Percentiles rank a stretch among this genome's conserved stretches.
Evolutionary conservation across 2,113 vertebrate genomes (phyloP).

Genomic region (Vidua chalybeata): DNA sequence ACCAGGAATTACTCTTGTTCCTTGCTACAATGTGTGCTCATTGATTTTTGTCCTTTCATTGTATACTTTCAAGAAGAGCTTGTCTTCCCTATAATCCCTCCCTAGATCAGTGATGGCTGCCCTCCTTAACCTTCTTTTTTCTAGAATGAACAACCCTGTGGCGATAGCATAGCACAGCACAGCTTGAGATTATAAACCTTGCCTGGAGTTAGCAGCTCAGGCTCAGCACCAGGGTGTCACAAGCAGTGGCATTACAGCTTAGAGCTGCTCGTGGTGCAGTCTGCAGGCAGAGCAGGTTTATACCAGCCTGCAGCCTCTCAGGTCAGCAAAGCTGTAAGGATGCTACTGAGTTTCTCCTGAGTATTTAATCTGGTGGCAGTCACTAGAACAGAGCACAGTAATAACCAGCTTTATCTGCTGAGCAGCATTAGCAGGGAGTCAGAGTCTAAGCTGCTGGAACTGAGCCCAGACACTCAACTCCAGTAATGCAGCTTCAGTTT

Average conservation of each 20-base stretch:
- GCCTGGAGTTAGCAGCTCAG: not conserved
- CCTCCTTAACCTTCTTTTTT: not conserved
- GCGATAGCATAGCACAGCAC: not conserved
- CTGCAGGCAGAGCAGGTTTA: not conserved
- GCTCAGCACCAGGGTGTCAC: not conserved
- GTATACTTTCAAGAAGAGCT: not conserved
- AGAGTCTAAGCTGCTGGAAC: conserved; percentile 34
- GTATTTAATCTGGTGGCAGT: not conserved
- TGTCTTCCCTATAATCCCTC: not conserved
- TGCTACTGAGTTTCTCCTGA: not conserved
- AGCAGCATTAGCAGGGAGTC: conserved; percentile 27
- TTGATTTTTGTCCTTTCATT: not conserved
- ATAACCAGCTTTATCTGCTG: conserved; percentile 35
- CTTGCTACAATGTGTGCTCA: not conserved
- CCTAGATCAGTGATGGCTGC: not conserved
- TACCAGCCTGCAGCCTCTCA: not conserved
- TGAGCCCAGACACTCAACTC: not conserved
- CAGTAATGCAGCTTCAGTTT: not conserved
- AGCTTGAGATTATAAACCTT: not conserved
- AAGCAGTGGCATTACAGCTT: not conserved
- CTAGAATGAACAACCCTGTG: not conserved
- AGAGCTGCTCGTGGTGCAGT: not conserved
- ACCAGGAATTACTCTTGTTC: not conserved
- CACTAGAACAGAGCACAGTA: conserved; percentile 12
- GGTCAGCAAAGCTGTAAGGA: not conserved